Evolutionary conservation across 1,140 invertebrate genomes (phyloP), one percentile per base, ranked within the genome.

Genomic region (Phthorimaea operculella): DNA sequence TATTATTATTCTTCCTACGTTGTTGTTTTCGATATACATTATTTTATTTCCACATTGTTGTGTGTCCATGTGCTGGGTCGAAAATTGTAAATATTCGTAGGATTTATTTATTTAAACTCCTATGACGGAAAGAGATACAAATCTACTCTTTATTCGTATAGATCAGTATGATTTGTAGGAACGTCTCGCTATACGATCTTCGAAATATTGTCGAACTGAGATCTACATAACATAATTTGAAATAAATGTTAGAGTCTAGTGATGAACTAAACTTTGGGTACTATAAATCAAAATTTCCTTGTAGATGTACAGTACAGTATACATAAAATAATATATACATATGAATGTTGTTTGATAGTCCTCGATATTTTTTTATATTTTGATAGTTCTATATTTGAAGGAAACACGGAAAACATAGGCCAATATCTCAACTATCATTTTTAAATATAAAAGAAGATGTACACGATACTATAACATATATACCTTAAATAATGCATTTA

Each of bases 351-450:
- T 85, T 82, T 85, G 77, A 85, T 85, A 85, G 79, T 85, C 79
- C 79, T 83, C 79, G 74, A 85, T 85, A 87, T 87, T 86, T 85
- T 85, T 87, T 86, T 85, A 86, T 85, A 85, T 87, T 85, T 87
- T 86, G 85, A 86, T 85, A 86, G 83, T 84, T 87, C 85, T 87
- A 83, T 87, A 86, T 86, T 82, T 83, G 72, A 80, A 72, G 64
- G 42, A 62, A 71, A 79, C 72, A 79, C 68, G 74, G 28, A 76
- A 74, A 77, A 76, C 77, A 82, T 82, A 85, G 77, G 82, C 77
- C 79, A 79, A 84, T 80, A 74, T 74, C 73, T 81, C 68, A 77
- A 80, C 77, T 81, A 81, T 82, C 76, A 79, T 81, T 84, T 82
- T 70, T 73, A 74, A 75, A 59, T 57, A 52, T 45, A 68, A 63